Evolutionary conservation across 2,888 invertebrate genomes (phyloP), one percentile per base, ranked within the genome.

Genomic region (Ophion costatus): DNA sequence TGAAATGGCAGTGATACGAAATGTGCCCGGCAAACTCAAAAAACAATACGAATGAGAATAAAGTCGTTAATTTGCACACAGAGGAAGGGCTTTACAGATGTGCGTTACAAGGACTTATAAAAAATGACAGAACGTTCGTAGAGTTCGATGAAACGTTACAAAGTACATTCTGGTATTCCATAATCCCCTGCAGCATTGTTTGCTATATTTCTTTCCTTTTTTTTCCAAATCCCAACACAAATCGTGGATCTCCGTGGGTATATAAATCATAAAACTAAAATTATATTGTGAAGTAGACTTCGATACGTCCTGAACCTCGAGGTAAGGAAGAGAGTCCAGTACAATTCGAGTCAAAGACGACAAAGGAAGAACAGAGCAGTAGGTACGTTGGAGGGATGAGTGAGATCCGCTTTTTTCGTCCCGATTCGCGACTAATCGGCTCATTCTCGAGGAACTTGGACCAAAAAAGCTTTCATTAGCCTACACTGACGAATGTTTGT

Each of bases 141-240:
- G 64, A 20, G 70, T 70, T 80, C 71, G 66, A 71, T 45, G 64
- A 33, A 56, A 73, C 71, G 76, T 67, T 76, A 38, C 66, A 14
- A 51, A 69, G 29, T 24, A 69, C 73, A 73, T 78, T 85, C 76
- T 73, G 82, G 80, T 75, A 82, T 24, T 80, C 82, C 80, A 79
- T 67, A 82, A 51, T 51, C 82, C 82, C 82, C 82, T 85, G 80
- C 76, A 82, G 82, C 82, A 80, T 75, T 76, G 76, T 82, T 74
- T 73, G 42, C 61, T 51, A 29, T 61, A 1, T 71, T 57, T 4
- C 6, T 33, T 38, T 77, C 38, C 22, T 29, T 67, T 20, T 59
- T 59, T 59, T 59, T 22, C 22, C 22, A 71, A 29, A 73, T 71
- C 51, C 63, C 56, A 56, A 64, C 45, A 69, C 17, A 59, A 69